These are phyloP conservation scores for Ursus arctos DNA, from an alignment of 2,113 vertebrate species.

Conservation along the genomic window DNA sequence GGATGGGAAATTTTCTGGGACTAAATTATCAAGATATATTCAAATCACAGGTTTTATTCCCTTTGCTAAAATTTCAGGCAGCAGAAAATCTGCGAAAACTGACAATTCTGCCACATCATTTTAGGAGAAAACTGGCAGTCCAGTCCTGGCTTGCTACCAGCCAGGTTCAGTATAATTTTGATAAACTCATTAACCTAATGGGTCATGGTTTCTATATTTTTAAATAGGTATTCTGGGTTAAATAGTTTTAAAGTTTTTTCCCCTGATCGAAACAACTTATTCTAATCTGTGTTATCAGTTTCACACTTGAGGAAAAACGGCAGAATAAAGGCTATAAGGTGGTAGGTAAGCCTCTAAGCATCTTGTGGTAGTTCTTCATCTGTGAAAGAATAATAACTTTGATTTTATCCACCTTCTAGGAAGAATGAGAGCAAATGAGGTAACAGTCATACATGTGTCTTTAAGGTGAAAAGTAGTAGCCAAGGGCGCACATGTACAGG, in stretches of 20 bases:
- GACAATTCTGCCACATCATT: neutral
- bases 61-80: conserved; percentile 26
- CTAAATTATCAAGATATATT: conserved; percentile 78
- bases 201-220: neutral
- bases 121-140: neutral
- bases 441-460: neutral
- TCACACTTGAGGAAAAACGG: neutral
- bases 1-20: conserved; percentile 64
- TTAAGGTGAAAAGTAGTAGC: neutral
- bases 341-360: neutral
- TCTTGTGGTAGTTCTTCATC: neutral
- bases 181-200: neutral
- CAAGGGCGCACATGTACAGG: neutral
- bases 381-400: neutral
- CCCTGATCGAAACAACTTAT: neutral
- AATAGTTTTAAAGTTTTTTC: neutral
- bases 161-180: neutral
- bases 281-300: neutral
- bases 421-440: neutral
- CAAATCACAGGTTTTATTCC: conserved; percentile 64
- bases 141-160: neutral
- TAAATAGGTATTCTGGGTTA: neutral
- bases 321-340: neutral
- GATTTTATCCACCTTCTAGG: neutral
- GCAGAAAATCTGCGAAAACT: neutral